Evolutionary conservation across 2,888 invertebrate species (phyloP), one percentile per base, ranked within the genome.

Genomic region (Chalcis sispes): DNA sequence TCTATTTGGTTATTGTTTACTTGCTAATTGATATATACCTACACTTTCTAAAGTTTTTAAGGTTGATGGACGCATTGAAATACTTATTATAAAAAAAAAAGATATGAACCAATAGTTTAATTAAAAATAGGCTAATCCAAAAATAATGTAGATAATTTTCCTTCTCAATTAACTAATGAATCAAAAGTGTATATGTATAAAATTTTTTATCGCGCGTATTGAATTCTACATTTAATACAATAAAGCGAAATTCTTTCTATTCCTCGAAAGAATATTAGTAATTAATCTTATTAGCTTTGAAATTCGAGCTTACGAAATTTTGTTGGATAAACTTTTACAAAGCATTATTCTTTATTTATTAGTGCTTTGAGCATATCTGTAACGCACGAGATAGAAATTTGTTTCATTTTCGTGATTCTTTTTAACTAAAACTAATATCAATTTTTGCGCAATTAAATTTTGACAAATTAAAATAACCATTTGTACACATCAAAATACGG

Each of bases 61-160:
- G 29, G 18, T 23, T 0, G 59, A 23, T 40, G 15, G 15, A 10
- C 8, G 40, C n/a, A n/a, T n/a, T n/a, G n/a, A n/a, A n/a, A n/a
- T n/a, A n/a, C n/a, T n/a, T n/a, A n/a, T n/a, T n/a, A n/a, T n/a
- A n/a, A n/a, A n/a, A n/a, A n/a, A n/a, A n/a, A n/a, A n/a, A 58
- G 27, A 27, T 15, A n/a, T 13, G n/a, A 5, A 15, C 27, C n/a
- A n/a, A 10, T 3, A 25, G 52, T n/a, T n/a, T 1, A 23, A 13
- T 8, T 42, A 29, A 46, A 64, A 64, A 56, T 56, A 64, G 71
- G 54, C 62, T 62, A 56, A 15, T 62, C 71, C 71, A n/a, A 56
- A 72, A 64, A 72, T 72, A 62, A 42, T 29, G 32, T 23, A 20
- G 54, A 54, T 27, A 71, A 71, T 71, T 71, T 46, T 46, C 52